phyloP scores from a whole-genome alignment of 2,113 vertebrate genomes.

The Guaruba guarouba region DNA sequence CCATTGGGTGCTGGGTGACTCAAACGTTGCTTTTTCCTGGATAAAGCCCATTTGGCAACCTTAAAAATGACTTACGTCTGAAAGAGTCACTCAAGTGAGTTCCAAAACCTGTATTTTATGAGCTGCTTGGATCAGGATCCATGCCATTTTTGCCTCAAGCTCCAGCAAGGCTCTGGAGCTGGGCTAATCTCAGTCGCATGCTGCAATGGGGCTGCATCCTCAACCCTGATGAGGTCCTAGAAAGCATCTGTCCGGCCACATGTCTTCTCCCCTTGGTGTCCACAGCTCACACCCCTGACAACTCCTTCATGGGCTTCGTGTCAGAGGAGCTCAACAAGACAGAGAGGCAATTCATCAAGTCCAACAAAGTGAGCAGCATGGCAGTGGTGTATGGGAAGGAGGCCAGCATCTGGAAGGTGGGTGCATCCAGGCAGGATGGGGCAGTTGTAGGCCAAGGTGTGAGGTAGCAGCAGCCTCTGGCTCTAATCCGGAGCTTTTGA shows the following conservation, averaged over 20 bases:
- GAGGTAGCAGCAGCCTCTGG: background rate
- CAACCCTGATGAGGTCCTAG: background rate
- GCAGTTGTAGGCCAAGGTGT: fast-evolving
- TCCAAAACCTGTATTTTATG: background rate
- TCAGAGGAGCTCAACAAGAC: slow-evolving; percentile 92
- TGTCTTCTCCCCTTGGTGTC: slow-evolving; percentile 1
- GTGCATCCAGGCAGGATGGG: background rate
- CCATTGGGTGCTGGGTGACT: background rate
- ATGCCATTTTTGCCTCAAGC: background rate
- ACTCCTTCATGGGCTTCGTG: slow-evolving; percentile 99
- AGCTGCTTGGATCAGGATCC: background rate
- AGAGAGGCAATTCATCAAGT: slow-evolving; percentile 81
- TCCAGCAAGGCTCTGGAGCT: background rate
- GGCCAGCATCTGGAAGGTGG: slow-evolving; percentile 96
- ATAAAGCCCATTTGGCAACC: background rate
- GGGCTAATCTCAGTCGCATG: fast-evolving
- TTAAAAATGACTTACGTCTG: background rate
- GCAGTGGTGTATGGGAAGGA: slow-evolving; percentile 96
- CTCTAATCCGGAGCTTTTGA: background rate
- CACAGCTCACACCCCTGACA: slow-evolving; percentile 95
- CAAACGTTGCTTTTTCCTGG: background rate
- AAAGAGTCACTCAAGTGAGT: fast-evolving
- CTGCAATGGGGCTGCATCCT: background rate
- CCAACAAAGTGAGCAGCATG: slow-evolving; percentile 90
- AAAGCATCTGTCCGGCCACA: background rate